A percentile compares a stretch with the other conserved stretches of the same genome.
Conservation (phyloP, 2,888 invertebrate species). For the Cosmia pyralina region DNA sequence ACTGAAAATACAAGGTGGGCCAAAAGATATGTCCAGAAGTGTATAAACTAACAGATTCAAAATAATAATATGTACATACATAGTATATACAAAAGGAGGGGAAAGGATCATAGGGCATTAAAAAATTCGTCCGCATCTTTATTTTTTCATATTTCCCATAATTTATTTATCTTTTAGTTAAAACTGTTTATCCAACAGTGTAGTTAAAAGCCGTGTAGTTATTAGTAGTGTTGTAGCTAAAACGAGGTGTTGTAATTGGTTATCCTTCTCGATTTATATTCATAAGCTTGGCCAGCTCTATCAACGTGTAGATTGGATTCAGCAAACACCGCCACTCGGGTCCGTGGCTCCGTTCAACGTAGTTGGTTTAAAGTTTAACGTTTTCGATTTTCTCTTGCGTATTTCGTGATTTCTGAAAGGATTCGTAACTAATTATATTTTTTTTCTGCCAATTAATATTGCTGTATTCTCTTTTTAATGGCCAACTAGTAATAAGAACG, state of each 20-base stretch:
- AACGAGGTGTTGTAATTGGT: conserved; percentile 42
- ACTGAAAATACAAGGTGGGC: too few relatives aligned
- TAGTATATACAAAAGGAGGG: too few relatives aligned
- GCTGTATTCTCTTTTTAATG: neutral
- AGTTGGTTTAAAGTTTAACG: neutral
- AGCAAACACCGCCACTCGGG: conserved; percentile 16
- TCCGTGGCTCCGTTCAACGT: neutral
- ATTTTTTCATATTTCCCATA: too few relatives aligned
- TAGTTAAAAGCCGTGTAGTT: neutral
- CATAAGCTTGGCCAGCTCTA: conserved; percentile 57
- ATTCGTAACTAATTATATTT: neutral
- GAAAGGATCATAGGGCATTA: too few relatives aligned
- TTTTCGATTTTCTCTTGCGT: neutral
- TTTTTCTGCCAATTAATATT: neutral
- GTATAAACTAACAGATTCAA: too few relatives aligned
- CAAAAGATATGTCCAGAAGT: too few relatives aligned
- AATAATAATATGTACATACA: too few relatives aligned
- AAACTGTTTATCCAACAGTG: neutral
- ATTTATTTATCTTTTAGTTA: neutral
- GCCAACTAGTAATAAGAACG: neutral
- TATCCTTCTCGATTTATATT: conserved; percentile 59
- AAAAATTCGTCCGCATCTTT: too few relatives aligned
- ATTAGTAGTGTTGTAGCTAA: conserved; percentile 39
- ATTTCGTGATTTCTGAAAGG: neutral
- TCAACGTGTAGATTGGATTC: conserved; percentile 59